A percentile compares a stretch with the other conserved stretches of the same genome.
These are phyloP conservation scores for Daktulosphaira vitifoliae DNA, from an alignment of 1,140 invertebrate species.

Conservation along the genomic window DNA sequence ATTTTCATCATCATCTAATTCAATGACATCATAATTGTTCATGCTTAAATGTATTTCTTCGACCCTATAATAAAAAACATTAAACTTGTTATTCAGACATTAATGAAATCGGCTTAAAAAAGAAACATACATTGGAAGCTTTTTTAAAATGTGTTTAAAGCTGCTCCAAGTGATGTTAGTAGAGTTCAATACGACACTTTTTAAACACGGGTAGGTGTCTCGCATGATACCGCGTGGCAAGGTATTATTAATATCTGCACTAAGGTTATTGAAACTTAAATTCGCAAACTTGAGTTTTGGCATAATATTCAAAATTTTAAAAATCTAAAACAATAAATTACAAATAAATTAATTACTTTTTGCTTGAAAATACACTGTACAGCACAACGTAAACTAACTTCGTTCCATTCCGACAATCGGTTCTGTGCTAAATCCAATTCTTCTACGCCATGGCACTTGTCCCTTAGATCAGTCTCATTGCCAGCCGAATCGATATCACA, in stretches of 20 bases:
- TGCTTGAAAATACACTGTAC: too few relatives aligned
- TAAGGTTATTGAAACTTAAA: constrained; percentile 76
- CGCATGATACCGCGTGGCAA: constrained; percentile 30
- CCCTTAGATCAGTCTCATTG: constrained; percentile 62
- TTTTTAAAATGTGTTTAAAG: constrained; percentile 64
- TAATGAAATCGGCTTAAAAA: background rate
- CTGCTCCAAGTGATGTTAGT: constrained; percentile 75
- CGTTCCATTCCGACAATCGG: constrained; percentile 71
- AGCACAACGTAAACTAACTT: constrained; percentile 49
- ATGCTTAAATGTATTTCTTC: constrained; percentile 85
- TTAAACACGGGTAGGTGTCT: constrained; percentile 37
- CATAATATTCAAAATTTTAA: constrained; percentile 74
- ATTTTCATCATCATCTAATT: constrained; percentile 45
- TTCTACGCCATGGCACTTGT: constrained; percentile 74
- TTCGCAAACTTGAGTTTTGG: constrained; percentile 82
- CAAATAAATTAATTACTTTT: background rate
- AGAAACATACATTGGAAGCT: constrained; percentile 51
- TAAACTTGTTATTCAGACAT: background rate
- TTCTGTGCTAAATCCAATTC: constrained; percentile 87
- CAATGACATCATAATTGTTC: constrained; percentile 70
- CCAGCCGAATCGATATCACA: constrained; percentile 79
- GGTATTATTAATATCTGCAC: constrained; percentile 43
- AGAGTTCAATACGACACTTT: constrained; percentile 63
- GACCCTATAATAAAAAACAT: constrained; percentile 51
- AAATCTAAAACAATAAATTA: constrained; percentile 52